Evolutionary conservation across 2,113 vertebrate genomes (phyloP), one percentile per base, ranked within the genome.

Genomic region (Genyomyrus donnyi): DNA sequence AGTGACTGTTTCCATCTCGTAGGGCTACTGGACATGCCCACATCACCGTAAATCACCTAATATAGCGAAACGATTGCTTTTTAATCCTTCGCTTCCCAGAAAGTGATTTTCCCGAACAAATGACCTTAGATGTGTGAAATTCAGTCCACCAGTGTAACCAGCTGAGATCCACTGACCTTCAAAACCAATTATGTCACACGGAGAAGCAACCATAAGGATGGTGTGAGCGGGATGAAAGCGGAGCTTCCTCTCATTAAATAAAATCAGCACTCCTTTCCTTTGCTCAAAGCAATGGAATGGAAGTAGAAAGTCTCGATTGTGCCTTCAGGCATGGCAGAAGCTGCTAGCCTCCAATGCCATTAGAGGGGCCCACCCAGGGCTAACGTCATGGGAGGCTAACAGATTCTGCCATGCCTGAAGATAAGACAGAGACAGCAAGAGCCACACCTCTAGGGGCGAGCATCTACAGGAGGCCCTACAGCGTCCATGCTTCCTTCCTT

Each of bases 241-340:
- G 74, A 80, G 31, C 74, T 39, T 80, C 74, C 74, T 39, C 74
- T 80, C 74, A 80, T 80, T 80, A 80, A 80, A 80, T 80, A 19
- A 42, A 80, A 80, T 19, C 74, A 42, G 74, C 74, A 7, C 17
- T 42, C 74, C 31, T 39, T 17, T 74, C 13, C 70, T 8, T 15
- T 80, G 35, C 74, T 80, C 74, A 42, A 19, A 80, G 15, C 35
- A 19, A 80, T 42, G 35, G 74, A 27, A 80, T 19, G 74, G 74
- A 80, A 42, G 74, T 39, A 80, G 74, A 80, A 80, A 42, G 74
- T 80, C 74, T 42, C 35, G 1, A 42, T 80, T 39, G 31, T 13
- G n/a, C 62, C 74, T 80, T 42, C 17, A 80, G 31, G 35, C 74
- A 39, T 42, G 17, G 35, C 74, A 80, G 31, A 80, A 80, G 6